Conservation (phyloP, 2,113 vertebrate species). For the Gymnogyps californianus region DNA sequence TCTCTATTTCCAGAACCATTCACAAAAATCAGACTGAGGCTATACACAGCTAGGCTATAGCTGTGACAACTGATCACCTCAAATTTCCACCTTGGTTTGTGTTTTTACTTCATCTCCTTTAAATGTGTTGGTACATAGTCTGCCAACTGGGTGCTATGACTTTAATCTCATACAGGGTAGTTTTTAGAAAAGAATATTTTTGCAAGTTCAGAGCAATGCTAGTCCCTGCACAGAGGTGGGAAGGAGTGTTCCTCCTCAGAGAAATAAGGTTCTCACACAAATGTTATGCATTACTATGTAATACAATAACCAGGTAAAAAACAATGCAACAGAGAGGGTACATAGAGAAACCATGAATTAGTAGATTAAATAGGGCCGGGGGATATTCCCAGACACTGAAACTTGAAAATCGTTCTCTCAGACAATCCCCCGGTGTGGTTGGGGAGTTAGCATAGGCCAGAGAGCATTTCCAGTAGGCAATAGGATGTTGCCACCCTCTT, state of each 20-base stretch:
- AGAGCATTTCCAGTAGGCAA: not conserved
- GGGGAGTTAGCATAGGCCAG: not conserved
- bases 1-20: not conserved
- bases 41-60: not conserved
- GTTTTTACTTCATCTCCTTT: not conserved
- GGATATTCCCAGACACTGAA: not conserved
- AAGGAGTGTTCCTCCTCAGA: not conserved
- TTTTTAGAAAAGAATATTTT: not conserved
- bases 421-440: not conserved
- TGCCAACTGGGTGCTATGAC: not conserved
- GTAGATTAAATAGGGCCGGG: not conserved
- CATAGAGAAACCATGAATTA: not conserved
- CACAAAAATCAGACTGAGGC: not conserved
- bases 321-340: rapidly evolving
- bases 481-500: not conserved
- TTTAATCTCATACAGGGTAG: not conserved
- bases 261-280: not conserved
- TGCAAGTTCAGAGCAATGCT: not conserved
- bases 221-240: not conserved
- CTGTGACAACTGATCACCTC: not conserved
- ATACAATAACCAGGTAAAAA: not conserved
- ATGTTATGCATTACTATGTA: not conserved
- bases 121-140: not conserved
- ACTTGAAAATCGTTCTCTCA: not conserved
- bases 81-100: not conserved